Evolutionary conservation across 2,113 vertebrate genomes (phyloP), one percentile per base, ranked within the genome.

Genomic region (Aviceda subcristata): DNA sequence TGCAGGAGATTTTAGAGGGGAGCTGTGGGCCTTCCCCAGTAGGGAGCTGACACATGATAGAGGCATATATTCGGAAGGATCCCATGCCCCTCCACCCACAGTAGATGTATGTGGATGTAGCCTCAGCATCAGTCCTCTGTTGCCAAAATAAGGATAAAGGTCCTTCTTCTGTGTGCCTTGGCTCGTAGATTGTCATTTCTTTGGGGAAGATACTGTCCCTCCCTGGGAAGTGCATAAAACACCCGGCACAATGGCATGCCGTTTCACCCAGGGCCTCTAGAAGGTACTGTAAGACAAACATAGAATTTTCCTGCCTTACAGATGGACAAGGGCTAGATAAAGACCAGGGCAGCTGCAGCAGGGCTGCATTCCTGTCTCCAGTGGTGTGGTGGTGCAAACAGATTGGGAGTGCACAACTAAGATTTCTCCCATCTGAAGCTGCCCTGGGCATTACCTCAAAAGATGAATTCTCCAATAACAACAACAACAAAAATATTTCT

Each of bases 201-300:
- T 23, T 50, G n/a, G 48, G 64, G 30, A 78, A 43, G 45, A 68
- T 34, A 10, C 16, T 14, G 1, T 62, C 34, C n/a, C 6, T 38
- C n/a, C 18, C 32, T 36, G 45, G n/a, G 57, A 84, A 85, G 36
- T 26, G 14, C 51, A 72, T 29, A 21, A 11, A 85, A 19, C 59
- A 60, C 29, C 10, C 57, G 79, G 43, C 38, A 43, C 57, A 24
- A n/a, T 0, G 1, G 11, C 6, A 1, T 88, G 74, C 72, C 19
- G 6, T 88, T 92, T 95, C 79, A 81, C 39, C 43, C 1, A 0
- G 63, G 45, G 69, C 94, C 91, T 95, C 86, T 93, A 95, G 91
- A 90, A 94, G 77, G 91, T 96, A 97, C 92, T 95, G 67, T 92
- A 55, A 95, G 77, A 92, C 84, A 94, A 94, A 94, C 15, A 82